phyloP scores from a whole-genome alignment of 2,113 vertebrate genomes.

The Gnathonemus longibarbis region DNA sequence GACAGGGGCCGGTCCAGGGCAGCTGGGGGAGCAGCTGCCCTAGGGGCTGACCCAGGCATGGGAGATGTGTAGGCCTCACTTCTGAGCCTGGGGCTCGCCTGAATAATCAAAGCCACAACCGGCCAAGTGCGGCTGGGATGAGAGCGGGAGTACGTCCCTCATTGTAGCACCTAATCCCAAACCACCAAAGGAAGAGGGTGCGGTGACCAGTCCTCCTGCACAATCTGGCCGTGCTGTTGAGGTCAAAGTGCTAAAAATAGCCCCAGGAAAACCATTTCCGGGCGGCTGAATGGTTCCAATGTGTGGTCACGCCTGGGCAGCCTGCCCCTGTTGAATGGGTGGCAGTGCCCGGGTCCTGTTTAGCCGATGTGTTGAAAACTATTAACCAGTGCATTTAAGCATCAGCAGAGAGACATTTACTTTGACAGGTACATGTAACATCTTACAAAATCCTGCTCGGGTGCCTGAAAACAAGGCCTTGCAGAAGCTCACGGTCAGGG shows the following conservation, averaged over 20 bases:
- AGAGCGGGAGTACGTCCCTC: background rate
- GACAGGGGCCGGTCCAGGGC: background rate
- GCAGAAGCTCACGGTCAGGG: background rate
- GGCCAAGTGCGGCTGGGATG: background rate
- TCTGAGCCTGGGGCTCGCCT: background rate
- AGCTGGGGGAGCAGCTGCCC: background rate
- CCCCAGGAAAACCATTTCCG: background rate
- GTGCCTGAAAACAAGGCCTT: background rate
- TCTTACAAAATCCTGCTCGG: background rate
- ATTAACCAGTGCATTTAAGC: background rate
- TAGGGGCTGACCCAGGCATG: background rate
- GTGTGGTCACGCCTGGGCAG: background rate
- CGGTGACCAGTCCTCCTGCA: background rate
- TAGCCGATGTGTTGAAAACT: background rate
- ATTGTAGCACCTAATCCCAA: background rate
- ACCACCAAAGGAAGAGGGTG: background rate
- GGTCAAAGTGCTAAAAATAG: background rate
- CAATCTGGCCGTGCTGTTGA: background rate
- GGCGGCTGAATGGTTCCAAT: background rate
- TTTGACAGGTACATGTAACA: background rate
- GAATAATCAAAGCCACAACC: background rate
- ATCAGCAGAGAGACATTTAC: background rate
- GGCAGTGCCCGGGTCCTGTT: background rate
- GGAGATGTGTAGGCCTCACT: background rate
- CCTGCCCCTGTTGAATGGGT: background rate